These are phyloP conservation scores for Polydrusus cervinus DNA, from an alignment of 2,888 invertebrate species.

Conservation along the genomic window DNA sequence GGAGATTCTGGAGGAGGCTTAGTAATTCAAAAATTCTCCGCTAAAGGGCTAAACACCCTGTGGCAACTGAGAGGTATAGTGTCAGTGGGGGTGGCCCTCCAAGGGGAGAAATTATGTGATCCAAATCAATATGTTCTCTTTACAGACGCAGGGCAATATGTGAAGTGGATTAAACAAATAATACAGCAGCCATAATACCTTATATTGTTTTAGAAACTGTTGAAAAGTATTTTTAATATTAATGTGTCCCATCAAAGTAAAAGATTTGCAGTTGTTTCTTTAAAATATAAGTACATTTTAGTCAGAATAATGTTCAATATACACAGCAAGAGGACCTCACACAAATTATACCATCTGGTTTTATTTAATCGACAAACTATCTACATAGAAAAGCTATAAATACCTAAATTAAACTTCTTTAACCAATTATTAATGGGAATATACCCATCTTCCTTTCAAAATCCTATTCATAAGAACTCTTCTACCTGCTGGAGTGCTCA, in stretches of 20 bases:
- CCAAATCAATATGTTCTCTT: slow-evolving; percentile 77
- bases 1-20: slow-evolving; percentile 71
- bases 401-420: background rate
- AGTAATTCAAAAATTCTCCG: slow-evolving; percentile 66
- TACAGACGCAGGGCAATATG: slow-evolving; percentile 76
- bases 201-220: too few species aligned
- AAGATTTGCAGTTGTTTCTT: too few species aligned
- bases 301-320: too few species aligned
- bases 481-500: slow-evolving; percentile 82
- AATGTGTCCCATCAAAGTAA: too few species aligned
- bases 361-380: slow-evolving; percentile 10
- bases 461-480: slow-evolving; percentile 83
- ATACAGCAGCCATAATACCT: slow-evolving; percentile 7
- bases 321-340: too few species aligned
- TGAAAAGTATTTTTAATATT: too few species aligned
- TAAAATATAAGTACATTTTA: too few species aligned
- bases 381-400: slow-evolving; percentile 8
- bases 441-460: slow-evolving; percentile 81
- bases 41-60: slow-evolving; percentile 58
- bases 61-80: slow-evolving; percentile 73
- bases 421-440: slow-evolving; percentile 75
- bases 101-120: slow-evolving; percentile 74
- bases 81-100: slow-evolving; percentile 75
- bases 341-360: background rate
- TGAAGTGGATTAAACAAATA: slow-evolving; percentile 60